Evolutionary conservation across 2,113 vertebrate genomes (phyloP), one percentile per base, ranked within the genome.

Genomic region (Grammomys surdaster): DNA sequence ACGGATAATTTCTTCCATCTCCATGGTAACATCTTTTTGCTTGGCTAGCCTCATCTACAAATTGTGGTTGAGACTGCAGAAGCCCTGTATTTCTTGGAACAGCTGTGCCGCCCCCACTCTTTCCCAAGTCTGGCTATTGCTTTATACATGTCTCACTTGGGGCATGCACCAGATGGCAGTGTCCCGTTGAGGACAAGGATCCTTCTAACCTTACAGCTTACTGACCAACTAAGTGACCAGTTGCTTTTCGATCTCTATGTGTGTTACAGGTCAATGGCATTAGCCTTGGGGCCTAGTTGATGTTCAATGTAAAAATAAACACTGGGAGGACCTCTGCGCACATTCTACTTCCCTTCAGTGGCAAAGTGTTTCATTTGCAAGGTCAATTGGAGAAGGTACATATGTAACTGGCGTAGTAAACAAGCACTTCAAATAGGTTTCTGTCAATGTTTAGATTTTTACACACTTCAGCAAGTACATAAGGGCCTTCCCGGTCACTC

Each of bases 111-210:
- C 33, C 67, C 60, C 67, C 24, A 46, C 13, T 7, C 24, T 56
- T 72, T 56, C 31, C 19, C 43, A 40, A 60, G 22, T 31, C 65
- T 58, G 33, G 3, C n/a, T 48, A 10, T 3, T 70, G 69, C 58
- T 89, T 24, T 17, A 20, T 88, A 51, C 26, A 22, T 93, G 73
- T 89, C 48, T 75, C 86, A 92, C 92, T 69, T 76, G 96, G 97
- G 97, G 95, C 69, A 97, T 98, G 96, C 98, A 98, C 81, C 97
- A 98, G 97, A 95, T 97, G 97, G 97, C 97, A 97, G 96, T 98
- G 69, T 98, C 95, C 96, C 63, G 80, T 91, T 95, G 94, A 94
- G 78, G 95, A 97, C 95, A 87, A 75, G 77, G 60, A 54, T 94
- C 11, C 33, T 88, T 36, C 20, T 33, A 82, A 60, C 10, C 94